These are phyloP conservation scores for Arrhamphus sclerolepis DNA, from an alignment of 2,797 vertebrate genomes.

Conservation along the genomic window DNA sequence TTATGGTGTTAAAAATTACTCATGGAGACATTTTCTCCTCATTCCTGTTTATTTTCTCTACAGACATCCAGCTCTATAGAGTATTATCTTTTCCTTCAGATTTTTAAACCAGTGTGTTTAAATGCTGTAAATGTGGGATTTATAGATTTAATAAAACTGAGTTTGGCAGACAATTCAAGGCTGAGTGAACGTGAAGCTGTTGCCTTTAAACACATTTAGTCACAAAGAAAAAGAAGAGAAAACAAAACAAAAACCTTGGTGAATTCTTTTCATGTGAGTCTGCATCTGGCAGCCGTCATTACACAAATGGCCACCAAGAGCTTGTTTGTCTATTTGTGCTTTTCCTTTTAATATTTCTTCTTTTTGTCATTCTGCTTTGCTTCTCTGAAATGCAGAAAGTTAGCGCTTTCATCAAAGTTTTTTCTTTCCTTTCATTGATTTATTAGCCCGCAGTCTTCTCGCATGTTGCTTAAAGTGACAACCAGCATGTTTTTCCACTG, in stretches of 20 bases:
- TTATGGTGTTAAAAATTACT: constrained; percentile 33
- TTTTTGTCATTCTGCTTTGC: constrained; percentile 11
- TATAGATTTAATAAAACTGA: constrained; percentile 8
- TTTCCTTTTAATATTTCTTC: constrained; percentile 32
- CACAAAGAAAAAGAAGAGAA: constrained; percentile 27
- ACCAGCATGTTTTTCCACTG: constrained; percentile 29
- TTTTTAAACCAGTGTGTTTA: not conserved
- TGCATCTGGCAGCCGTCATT: constrained; percentile 41
- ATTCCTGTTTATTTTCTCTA: constrained; percentile 40
- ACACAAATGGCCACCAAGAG: constrained; percentile 39
- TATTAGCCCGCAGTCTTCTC: constrained; percentile 10
- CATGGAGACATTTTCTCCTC: constrained; percentile 17
- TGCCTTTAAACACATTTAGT: constrained; percentile 26
- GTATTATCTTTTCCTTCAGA: constrained; percentile 13
- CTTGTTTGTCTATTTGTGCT: constrained; percentile 29
- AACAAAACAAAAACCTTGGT: constrained; percentile 4
- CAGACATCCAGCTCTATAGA: constrained; percentile 26
- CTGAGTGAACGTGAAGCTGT: constrained; percentile 5
- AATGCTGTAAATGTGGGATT: not conserved
- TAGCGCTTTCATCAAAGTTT: not conserved
- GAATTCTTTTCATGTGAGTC: constrained; percentile 57
- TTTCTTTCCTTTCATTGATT: not conserved
- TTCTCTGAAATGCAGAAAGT: not conserved
- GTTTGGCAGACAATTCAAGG: constrained; percentile 16
- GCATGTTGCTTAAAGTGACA: constrained; percentile 25